A percentile compares a stretch with the other conserved stretches of the same genome.
phyloP scores from a whole-genome alignment of 2,113 vertebrate species.

The Dipodomys stephensi region DNA sequence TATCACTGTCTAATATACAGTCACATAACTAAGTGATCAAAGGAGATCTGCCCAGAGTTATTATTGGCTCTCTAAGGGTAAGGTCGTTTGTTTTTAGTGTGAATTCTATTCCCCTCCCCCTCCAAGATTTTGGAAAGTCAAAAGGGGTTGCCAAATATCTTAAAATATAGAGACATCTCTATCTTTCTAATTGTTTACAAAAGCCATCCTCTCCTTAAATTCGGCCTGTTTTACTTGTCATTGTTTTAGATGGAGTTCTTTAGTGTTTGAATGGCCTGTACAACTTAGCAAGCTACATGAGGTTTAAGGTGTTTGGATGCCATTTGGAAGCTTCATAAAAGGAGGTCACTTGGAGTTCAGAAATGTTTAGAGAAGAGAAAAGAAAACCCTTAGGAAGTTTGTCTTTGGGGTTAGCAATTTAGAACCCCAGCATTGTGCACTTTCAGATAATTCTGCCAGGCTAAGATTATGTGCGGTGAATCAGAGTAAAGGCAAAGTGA shows the following conservation, averaged over 20 bases:
- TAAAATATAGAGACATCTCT: conserved; percentile 17
- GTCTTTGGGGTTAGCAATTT: conserved; percentile 64
- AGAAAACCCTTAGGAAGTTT: conserved; percentile 75
- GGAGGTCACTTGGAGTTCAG: conserved; percentile 89
- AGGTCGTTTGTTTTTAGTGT: conserved; percentile 10
- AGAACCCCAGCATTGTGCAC: conserved; percentile 58
- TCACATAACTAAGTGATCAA: background rate
- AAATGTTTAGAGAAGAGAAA: conserved; percentile 85
- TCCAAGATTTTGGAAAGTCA: conserved; percentile 15
- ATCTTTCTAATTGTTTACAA: conserved; percentile 74
- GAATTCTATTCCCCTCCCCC: background rate
- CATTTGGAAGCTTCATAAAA: conserved; percentile 78
- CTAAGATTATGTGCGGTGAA: conserved; percentile 20
- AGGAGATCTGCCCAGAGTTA: background rate
- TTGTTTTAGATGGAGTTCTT: conserved; percentile 68
- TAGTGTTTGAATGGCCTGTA: background rate
- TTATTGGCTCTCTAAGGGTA: background rate
- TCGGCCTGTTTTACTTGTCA: conserved; percentile 74
- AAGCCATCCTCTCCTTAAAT: conserved; percentile 71
- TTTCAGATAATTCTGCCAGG: conserved; percentile 25
- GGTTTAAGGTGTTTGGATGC: conserved; percentile 84
- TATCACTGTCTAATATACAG: background rate
- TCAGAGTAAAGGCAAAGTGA: background rate
- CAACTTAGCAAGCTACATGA: conserved; percentile 73
- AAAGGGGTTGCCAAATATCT: conserved; percentile 47